These are phyloP conservation scores for Coendou prehensilis DNA, from an alignment of 2,797 vertebrate species.

Conservation along the genomic window DNA sequence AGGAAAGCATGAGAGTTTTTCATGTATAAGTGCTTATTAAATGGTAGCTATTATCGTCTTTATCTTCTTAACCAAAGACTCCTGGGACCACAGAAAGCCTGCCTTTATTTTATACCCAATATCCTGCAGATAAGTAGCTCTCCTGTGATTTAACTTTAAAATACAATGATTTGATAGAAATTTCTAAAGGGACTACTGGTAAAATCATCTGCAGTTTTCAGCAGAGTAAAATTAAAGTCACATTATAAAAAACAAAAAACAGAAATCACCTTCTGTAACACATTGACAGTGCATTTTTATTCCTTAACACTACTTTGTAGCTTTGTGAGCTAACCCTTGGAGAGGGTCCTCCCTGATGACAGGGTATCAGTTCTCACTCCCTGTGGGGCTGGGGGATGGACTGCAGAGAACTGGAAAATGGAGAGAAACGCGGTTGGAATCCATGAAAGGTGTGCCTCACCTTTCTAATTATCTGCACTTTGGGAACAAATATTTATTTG, in stretches of 20 bases:
- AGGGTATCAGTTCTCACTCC: background rate
- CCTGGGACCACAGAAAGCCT: background rate
- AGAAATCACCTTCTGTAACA: slow-evolving; percentile 1
- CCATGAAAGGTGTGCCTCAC: background rate
- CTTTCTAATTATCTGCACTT: slow-evolving; percentile 38
- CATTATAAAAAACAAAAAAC: background rate
- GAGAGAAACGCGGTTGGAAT: background rate
- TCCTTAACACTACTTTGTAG: background rate
- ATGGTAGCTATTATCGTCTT: background rate
- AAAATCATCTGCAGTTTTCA: slow-evolving; percentile 18
- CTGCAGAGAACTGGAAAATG: background rate
- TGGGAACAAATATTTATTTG: slow-evolving; percentile 37
- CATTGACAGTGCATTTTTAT: background rate
- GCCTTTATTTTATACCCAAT: background rate
- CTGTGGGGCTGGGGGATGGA: too few species aligned
- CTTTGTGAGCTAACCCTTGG: background rate
- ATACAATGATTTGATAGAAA: background rate
- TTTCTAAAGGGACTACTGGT: background rate
- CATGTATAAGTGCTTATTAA: background rate
- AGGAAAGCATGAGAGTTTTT: background rate
- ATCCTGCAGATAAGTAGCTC: background rate
- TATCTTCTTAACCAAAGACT: background rate
- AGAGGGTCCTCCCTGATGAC: background rate
- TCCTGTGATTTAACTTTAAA: slow-evolving; percentile 54
- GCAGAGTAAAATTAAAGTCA: slow-evolving; percentile 1